phyloP scores from a whole-genome alignment of 2,797 vertebrate genomes.

The Sebastes aleutianus region DNA sequence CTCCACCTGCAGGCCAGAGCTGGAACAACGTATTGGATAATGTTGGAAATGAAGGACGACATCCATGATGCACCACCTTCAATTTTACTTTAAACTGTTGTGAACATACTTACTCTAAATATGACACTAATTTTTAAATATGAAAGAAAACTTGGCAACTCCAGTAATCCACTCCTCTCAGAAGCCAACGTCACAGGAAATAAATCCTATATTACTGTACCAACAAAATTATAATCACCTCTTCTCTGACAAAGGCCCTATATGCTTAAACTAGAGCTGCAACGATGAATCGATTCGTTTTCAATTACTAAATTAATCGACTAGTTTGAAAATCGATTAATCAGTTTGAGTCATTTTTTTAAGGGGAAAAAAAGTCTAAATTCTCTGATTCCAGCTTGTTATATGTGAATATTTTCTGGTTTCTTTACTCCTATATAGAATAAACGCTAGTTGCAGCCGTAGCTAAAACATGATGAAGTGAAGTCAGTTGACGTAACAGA shows the following conservation, averaged over 20 bases:
- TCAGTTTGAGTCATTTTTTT: no score
- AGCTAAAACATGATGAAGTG: not conserved
- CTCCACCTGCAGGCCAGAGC: conserved; percentile 81
- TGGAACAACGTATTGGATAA: conserved; percentile 59
- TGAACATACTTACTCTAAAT: not conserved
- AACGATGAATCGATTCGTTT: no score
- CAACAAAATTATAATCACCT: no score
- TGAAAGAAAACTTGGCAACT: not conserved
- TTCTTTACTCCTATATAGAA: no score
- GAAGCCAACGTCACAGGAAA: not conserved
- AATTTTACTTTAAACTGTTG: not conserved
- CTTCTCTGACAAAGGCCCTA: not conserved
- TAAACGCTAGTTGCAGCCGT: no score
- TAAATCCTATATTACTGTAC: not conserved
- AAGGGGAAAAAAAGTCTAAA: no score
- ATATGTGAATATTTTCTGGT: no score
- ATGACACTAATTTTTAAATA: not conserved
- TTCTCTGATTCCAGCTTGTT: no score
- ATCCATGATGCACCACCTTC: not conserved
- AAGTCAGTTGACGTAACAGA: not conserved
- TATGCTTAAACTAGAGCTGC: not conserved
- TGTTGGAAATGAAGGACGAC: not conserved
- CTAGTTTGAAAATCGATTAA: no score
- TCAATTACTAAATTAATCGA: no score
- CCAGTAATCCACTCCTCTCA: not conserved